A percentile compares a stretch with the other conserved stretches of the same genome.
These are phyloP conservation scores for Catharus bicknelli DNA, from an alignment of 2,113 vertebrate species.

Conservation along the genomic window DNA sequence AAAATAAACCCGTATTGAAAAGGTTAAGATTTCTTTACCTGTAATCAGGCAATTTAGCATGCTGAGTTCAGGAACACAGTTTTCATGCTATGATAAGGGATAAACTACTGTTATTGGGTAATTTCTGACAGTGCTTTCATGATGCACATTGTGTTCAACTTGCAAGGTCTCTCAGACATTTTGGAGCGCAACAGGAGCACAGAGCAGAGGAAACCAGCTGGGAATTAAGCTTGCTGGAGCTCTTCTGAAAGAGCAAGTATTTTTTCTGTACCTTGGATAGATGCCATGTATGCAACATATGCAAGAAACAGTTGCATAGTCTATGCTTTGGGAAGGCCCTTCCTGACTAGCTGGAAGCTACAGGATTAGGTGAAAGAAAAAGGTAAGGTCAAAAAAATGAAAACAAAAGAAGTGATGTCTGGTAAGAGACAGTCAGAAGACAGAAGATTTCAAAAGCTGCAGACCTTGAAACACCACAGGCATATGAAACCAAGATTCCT, in stretches of 20 bases:
- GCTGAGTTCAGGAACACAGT: not conserved
- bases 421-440: not conserved
- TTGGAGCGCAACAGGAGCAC: not conserved
- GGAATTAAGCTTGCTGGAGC: not conserved
- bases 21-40: not conserved
- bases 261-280: not conserved
- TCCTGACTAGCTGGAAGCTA: slow-evolving; percentile 14
- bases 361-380: not conserved
- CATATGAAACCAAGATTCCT: not conserved
- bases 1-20: not conserved
- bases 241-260: not conserved
- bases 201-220: slow-evolving; percentile 14
- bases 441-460: not conserved
- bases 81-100: not conserved
- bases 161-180: not conserved
- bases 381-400: not conserved
- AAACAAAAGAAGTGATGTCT: not conserved
- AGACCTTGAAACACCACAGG: not conserved
- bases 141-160: not conserved
- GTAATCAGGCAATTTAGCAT: not conserved
- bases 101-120: not conserved
- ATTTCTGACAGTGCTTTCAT: not conserved
- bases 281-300: not conserved
- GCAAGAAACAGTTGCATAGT: slow-evolving; percentile 22
- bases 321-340: not conserved